Base-by-base conservation (phyloP, 2,888 invertebrate species). In the Argyresthia goedartella region DNA sequence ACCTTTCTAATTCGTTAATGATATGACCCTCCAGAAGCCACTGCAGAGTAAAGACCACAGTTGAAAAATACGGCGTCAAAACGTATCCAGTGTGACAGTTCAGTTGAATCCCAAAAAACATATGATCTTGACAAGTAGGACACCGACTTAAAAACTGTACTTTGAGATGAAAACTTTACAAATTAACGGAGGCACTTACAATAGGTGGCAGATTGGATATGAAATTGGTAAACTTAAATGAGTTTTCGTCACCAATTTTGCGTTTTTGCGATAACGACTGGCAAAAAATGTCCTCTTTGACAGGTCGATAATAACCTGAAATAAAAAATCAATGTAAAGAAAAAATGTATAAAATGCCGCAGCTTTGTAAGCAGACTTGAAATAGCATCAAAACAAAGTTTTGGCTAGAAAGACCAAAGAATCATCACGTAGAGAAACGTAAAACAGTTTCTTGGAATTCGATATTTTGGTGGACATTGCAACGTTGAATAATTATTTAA, bases 231-330 rank as follows among this genome's bases (percentile, higher is more conserved):
- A 87, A 87, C 80, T 77, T 87, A 66, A 87, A 87, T 56, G 85
- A 80, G 66, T 85, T 86, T 70, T 77, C 79, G 84, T 87, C 87
- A 81, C 87, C 87, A 87, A 87, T 87, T 85, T 86, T 87, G 86
- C 79, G 76, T 79, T 70, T 76, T 84, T 79, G 71, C 66, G 66
- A 66, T 67, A 63, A 77, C 81, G 71, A 73, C 71, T 74, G 71
- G 71, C 69, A 70, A 76, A 79, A 85, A 82, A 84, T 82, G 84
- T 84, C 84, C 73, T 73, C 82, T 78, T 25, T 86, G 85, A 84
- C 84, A 84, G 84, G 76, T 85, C 81, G 82, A 79, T 81, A 82
- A 73, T 85, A 85, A 85, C 85, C 85, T 86, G 85, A 73, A 86
- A 85, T 77, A 71, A 76, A 80, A 82, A 82, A 81, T 80, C 80